These are phyloP conservation scores for Penaeus monodon DNA, from an alignment of 2,888 invertebrate species.

Conservation along the genomic window DNA sequence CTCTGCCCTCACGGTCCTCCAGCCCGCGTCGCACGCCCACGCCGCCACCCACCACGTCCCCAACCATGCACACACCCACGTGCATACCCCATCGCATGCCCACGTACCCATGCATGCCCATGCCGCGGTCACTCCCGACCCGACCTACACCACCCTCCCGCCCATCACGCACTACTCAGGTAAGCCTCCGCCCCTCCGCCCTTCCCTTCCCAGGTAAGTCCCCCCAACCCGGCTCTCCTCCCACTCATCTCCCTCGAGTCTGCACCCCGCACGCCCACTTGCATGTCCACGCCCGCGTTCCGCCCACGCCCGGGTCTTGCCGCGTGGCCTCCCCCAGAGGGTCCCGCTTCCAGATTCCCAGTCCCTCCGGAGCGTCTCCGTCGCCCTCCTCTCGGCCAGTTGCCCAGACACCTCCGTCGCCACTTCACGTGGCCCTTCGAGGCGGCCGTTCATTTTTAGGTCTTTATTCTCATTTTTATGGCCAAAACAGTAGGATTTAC, in stretches of 20 bases:
- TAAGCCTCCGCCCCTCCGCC: slow-evolving; percentile 28
- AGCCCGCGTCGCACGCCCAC: slow-evolving; percentile 58
- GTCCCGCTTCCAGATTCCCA: not conserved
- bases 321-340: slow-evolving; percentile 1
- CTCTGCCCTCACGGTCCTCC: slow-evolving; percentile 55
- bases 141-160: slow-evolving; percentile 56
- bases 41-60: slow-evolving; percentile 51
- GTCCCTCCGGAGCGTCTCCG: not conserved
- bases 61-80: slow-evolving; percentile 43
- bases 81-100: slow-evolving; percentile 51
- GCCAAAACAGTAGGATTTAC: no score
- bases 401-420: no score
- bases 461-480: no score
- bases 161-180: slow-evolving; percentile 62
- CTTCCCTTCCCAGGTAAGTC: slow-evolving; percentile 43
- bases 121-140: slow-evolving; percentile 50
- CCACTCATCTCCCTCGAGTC: not conserved
- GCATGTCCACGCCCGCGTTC: slow-evolving; percentile 14
- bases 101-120: slow-evolving; percentile 57
- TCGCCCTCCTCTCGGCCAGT: not conserved
- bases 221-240: slow-evolving; percentile 45
- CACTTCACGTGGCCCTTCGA: not conserved
- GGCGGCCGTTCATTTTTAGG: no score
- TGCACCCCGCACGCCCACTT: slow-evolving; percentile 25
- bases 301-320: slow-evolving; percentile 20